These are phyloP conservation scores for Xylota sylvarum DNA, from an alignment of 2,888 invertebrate species.

Conservation along the genomic window DNA sequence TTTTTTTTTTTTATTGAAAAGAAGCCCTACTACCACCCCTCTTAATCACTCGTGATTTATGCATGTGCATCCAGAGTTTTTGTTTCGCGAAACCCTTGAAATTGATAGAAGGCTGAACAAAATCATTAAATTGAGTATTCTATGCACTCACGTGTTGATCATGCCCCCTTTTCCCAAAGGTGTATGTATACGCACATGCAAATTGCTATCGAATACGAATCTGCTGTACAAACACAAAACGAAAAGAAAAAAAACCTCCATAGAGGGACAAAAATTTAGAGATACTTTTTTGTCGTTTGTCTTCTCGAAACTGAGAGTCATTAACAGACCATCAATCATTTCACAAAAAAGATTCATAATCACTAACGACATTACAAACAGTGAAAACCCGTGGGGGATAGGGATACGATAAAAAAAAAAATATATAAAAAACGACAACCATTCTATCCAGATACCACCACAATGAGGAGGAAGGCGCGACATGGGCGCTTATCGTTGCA, in stretches of 20 bases:
- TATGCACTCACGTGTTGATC: constrained; percentile 74
- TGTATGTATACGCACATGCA: constrained; percentile 63
- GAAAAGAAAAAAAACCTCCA: constrained; percentile 15
- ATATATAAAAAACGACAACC: constrained; percentile 11
- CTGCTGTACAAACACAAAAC: constrained; percentile 23
- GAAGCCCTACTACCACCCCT: constrained; percentile 45
- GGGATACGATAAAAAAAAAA: constrained; percentile 9
- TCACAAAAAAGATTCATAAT: constrained; percentile 74
- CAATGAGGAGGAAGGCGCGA: constrained; percentile 48
- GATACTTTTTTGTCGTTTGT: constrained; percentile 43
- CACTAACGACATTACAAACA: constrained; percentile 76
- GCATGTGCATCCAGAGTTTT: constrained; percentile 59
- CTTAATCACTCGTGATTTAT: constrained; percentile 75
- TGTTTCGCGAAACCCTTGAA: constrained; percentile 71
- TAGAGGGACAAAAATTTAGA: constrained; percentile 60
- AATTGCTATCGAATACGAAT: constrained; percentile 67
- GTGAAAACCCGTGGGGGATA: constrained; percentile 53
- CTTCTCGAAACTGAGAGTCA: constrained; percentile 74
- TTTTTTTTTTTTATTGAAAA: constrained; percentile 24
- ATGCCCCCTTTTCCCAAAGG: constrained; percentile 63
- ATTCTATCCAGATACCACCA: constrained; percentile 1
- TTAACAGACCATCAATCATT: constrained; percentile 77
- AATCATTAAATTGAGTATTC: constrained; percentile 72
- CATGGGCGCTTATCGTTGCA: constrained; percentile 76
- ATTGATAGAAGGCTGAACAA: constrained; percentile 67